phyloP scores from a whole-genome alignment of 2,888 invertebrate species.

The Cataglyphis cursor region DNA sequence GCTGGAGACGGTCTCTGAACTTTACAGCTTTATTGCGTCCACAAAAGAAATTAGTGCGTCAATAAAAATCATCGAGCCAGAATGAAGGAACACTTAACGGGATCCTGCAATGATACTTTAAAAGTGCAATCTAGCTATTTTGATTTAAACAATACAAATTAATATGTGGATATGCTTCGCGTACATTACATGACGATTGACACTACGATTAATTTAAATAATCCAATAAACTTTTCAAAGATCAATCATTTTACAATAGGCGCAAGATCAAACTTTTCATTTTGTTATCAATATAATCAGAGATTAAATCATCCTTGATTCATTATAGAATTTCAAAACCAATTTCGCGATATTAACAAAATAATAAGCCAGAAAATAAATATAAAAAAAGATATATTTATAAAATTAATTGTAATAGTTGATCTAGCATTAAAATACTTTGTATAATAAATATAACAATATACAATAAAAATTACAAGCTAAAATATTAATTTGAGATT shows the following conservation, averaged over 20 bases:
- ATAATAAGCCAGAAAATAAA: neutral
- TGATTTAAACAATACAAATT: conserved; percentile 71
- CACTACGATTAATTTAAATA: conserved; percentile 37
- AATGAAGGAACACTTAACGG: conserved; percentile 65
- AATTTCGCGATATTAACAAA: neutral
- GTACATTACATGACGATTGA: conserved; percentile 66
- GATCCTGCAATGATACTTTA: conserved; percentile 64
- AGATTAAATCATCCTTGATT: neutral
- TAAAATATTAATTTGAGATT: neutral
- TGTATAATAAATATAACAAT: neutral
- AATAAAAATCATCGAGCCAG: conserved; percentile 65
- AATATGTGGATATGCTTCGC: conserved; percentile 52
- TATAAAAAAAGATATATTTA: neutral
- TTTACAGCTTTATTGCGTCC: conserved; percentile 4
- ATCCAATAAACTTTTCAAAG: conserved; percentile 32
- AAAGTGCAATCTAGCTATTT: conserved; percentile 70
- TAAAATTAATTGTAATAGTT: neutral
- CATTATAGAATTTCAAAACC: neutral
- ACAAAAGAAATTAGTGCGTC: conserved; percentile 72
- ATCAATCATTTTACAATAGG: neutral
- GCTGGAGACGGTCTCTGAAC: neutral
- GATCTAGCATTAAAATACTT: neutral
- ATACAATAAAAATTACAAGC: neutral
- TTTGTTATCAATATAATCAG: neutral
- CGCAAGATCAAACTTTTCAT: neutral